phyloP scores from a whole-genome alignment of 2,797 vertebrate genomes.

The Clamator glandarius region DNA sequence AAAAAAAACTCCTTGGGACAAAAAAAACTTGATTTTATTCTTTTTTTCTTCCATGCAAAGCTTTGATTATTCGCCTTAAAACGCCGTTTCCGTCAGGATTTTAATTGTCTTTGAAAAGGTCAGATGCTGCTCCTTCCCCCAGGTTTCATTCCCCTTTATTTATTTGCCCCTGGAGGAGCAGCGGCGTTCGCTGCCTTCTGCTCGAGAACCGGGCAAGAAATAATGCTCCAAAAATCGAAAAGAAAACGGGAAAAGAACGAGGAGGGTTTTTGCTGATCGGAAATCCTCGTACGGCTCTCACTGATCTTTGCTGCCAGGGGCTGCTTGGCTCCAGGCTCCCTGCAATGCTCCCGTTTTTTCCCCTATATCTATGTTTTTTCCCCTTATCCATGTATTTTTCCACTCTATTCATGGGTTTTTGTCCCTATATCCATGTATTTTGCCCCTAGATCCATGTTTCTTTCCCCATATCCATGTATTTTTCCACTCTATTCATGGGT shows the following conservation, averaged over 20 bases:
- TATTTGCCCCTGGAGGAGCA: background rate
- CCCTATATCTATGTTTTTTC: too few species aligned
- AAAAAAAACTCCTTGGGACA: background rate
- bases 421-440: too few species aligned
- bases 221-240: background rate
- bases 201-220: background rate
- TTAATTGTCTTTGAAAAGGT: conserved; percentile 56
- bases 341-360: background rate
- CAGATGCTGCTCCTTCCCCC: background rate
- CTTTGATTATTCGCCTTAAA: background rate
- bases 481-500: too few species aligned
- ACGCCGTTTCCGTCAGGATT: background rate
- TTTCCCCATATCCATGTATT: too few species aligned
- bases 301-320: background rate
- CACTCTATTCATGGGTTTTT: too few species aligned
- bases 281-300: rapidly evolving
- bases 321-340: background rate
- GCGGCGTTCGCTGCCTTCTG: background rate
- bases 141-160: background rate
- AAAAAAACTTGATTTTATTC: background rate
- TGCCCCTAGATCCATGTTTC: too few species aligned
- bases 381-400: too few species aligned
- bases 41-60: background rate
- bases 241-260: background rate
- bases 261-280: too few species aligned